Evolutionary conservation across 2,888 invertebrate genomes (phyloP), one percentile per base, ranked within the genome.

Genomic region (Phlogophora meticulosa): DNA sequence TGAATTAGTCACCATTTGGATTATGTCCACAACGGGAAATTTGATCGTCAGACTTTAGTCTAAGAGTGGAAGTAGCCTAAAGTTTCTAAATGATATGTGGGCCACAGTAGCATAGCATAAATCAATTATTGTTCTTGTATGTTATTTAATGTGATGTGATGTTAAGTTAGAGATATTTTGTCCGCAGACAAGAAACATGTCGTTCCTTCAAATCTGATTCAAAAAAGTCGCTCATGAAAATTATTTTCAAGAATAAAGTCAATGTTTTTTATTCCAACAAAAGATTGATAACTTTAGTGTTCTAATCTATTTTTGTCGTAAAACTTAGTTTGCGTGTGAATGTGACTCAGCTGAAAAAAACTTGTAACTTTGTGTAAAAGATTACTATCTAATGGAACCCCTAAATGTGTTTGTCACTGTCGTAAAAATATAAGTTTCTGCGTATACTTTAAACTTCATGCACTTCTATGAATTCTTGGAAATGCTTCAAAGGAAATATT

Each of bases 1-100:
- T 74, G 67, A 77, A 80, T 83, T 77, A 66, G 75, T 65, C 65
- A 65, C 61, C 40, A 55, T 48, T 51, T 53, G 20, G 38, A 34
- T 56, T 34, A 57, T 46, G 45, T 53, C 22, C 20, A 32, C 40
- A 49, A 20, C 28, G 1, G 11, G 15, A 52, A 66, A 64, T 38
- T 56, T 45, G 45, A 42, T 46, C 28, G 28, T 5, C 28, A 28
- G n/a, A n/a, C 0, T 15, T 24, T n/a, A 40, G 22, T 38, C 4
- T 20, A 13, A 34, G 34, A 62, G 15, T 20, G 5, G 2, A 48
- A 32, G 20, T 3, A 56, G 4, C 1, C 5, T 34, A 13, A 9
- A 7, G 34, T n/a, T 15, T 46, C 2, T 20, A 11, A 4, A 34
- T 34, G 13, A 34, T 49, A 17, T 13, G 4, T 13, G 4, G 34